Conservation (phyloP, 2,113 vertebrate genomes). For the Sterrhoptilus dennistouni region DNA sequence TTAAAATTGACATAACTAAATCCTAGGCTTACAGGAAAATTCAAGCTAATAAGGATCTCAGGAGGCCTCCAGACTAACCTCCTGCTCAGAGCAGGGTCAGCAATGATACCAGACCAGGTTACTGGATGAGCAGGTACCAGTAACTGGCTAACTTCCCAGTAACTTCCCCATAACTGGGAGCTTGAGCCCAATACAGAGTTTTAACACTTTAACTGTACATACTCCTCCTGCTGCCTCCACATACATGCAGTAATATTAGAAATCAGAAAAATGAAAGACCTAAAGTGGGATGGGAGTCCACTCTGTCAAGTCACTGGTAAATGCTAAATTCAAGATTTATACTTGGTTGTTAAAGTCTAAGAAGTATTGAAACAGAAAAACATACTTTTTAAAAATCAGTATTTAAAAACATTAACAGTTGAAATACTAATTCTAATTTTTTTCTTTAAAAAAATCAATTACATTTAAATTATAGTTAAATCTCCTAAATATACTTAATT, state of each 20-base stretch:
- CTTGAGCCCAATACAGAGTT: not conserved
- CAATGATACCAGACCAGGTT: not conserved
- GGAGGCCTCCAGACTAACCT: not conserved
- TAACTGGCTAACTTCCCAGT: not conserved
- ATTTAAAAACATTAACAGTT: not conserved
- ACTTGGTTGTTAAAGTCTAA: not conserved
- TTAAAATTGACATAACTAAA: not conserved
- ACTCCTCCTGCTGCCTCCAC: not conserved
- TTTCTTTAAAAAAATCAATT: not conserved
- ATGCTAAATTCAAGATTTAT: not conserved
- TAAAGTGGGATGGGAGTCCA: not conserved
- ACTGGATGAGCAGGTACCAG: not conserved
- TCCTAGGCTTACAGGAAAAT: not conserved
- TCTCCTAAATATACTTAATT: not conserved
- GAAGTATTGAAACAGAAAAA: not conserved
- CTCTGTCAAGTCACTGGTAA: not conserved
- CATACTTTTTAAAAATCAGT: not conserved
- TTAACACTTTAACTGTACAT: not conserved
- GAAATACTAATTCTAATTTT: not conserved
- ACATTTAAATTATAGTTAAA: not conserved
- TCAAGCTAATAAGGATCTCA: not conserved
- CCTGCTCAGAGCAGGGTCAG: not conserved
- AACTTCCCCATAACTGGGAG: not conserved
- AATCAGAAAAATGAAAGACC: not conserved
- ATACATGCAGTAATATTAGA: not conserved